Percentiles rank a stretch among this genome's conserved stretches.
Evolutionary conservation across 2,113 vertebrate species (phyloP).

Genomic region (Platanista minor): DNA sequence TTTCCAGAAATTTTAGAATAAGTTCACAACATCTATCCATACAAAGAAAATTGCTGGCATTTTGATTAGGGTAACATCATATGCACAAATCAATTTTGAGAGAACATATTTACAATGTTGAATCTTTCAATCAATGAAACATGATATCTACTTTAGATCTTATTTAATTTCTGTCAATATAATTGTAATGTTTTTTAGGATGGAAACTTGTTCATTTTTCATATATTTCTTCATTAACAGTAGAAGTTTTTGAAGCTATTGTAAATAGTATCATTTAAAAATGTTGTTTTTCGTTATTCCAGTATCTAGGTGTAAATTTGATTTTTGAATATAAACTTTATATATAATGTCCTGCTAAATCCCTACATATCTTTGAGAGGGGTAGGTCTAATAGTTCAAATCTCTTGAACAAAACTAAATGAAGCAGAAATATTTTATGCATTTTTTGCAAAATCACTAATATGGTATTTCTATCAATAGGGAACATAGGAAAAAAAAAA

Average conservation of each 20-base stretch:
- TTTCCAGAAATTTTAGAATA: background rate
- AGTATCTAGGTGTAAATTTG: background rate
- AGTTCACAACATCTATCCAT: background rate
- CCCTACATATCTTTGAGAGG: background rate
- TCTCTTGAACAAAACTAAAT: background rate
- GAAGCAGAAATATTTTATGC: background rate
- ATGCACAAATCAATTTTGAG: background rate
- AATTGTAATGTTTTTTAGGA: background rate
- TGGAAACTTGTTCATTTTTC: background rate
- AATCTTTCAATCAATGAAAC: background rate
- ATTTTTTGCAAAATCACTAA: background rate
- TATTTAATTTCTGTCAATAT: background rate
- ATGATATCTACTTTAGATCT: background rate
- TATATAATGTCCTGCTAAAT: background rate
- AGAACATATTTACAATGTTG: background rate
- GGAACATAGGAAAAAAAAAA: background rate
- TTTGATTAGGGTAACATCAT: background rate
- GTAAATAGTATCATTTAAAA: background rate
- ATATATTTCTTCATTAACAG: background rate
- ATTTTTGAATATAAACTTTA: background rate
- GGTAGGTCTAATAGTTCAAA: background rate
- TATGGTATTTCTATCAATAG: background rate
- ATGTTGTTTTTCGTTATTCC: background rate
- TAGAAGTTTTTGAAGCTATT: background rate
- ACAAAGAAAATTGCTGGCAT: background rate